Base-by-base conservation (phyloP, 1,140 invertebrate species). In the Bombyx mandarina region DNA sequence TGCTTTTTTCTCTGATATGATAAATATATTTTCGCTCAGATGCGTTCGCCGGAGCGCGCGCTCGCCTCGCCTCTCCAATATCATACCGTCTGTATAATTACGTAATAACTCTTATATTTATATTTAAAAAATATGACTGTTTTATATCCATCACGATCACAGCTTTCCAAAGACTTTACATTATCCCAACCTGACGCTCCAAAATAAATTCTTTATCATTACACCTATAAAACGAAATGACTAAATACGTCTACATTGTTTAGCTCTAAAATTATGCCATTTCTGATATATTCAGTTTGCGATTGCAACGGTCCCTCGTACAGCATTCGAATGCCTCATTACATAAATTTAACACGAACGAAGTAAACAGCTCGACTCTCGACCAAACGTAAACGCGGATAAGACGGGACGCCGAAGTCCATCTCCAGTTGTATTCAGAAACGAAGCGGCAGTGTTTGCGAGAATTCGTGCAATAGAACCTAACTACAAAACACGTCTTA, bases 221-320 rank as follows among this genome's bases (percentile, higher is more conserved):
- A 86, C 70, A 85, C 76, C 79, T 84, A 85, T 78, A 78, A 83
- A 87, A 84, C 75, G 79, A 87, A 87, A 87, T 85, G 82, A 87
- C 82, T 87, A 84, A 79, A 76, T 84, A 84, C 79, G 61, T 83
- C 79, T 86, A 86, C 76, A 71, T 85, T 35, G 4, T 35, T 35
- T 87, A 85, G 75, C 74, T 74, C 77, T 86, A 86, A 81, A 82
- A 87, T 87, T 87, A 87, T 87, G 84, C 84, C 82, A 85, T 87
- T 83, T 83, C 26, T 79, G 75, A 86, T 86, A 86, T 83, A 83
- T 82, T 83, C 77, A 85, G 77, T 81, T 83, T 85, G 84, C 82
- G 75, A 85, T 87, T 87, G 84, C 84, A 87, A 85, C 82, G 82
- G 84, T 87, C 84, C 84, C 84, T 85, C 82, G 73, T 81, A 75